phyloP scores from a whole-genome alignment of 2,113 vertebrate species.

The Pterocles burchelli region DNA sequence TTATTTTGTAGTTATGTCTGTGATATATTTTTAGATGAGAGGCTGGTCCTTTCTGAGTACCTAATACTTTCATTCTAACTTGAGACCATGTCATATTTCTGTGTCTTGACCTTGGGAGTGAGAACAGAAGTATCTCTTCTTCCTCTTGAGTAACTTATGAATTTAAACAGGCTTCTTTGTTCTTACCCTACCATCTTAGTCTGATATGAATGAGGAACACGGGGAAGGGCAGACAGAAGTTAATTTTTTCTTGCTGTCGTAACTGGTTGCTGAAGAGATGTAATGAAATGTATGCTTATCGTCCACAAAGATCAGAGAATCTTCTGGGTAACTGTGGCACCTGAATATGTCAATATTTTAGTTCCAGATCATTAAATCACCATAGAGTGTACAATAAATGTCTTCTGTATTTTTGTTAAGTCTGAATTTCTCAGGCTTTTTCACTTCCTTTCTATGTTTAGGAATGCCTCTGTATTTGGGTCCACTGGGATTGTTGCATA shows the following conservation, averaged over 20 bases:
- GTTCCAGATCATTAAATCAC: background rate
- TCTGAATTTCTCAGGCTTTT: background rate
- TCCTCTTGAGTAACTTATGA: background rate
- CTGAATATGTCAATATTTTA: background rate
- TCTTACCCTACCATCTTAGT: background rate
- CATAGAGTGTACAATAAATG: background rate
- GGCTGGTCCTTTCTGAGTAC: background rate
- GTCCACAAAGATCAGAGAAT: background rate
- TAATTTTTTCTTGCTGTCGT: background rate
- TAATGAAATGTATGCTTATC: background rate
- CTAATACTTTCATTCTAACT: background rate
- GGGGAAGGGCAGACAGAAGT: background rate
- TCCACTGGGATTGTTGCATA: background rate
- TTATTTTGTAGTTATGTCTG: background rate
- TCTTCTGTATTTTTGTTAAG: background rate
- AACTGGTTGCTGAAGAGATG: background rate
- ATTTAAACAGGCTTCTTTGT: background rate
- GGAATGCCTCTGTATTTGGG: background rate
- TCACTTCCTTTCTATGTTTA: background rate
- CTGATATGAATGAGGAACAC: background rate
- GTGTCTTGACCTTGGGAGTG: background rate
- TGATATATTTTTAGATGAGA: background rate
- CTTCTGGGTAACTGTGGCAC: background rate
- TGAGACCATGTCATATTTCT: background rate
- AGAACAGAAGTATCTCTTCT: background rate